Evolutionary conservation across 2,888 invertebrate species (phyloP).

Genomic region (Megaustenia siamemsis): DNA sequence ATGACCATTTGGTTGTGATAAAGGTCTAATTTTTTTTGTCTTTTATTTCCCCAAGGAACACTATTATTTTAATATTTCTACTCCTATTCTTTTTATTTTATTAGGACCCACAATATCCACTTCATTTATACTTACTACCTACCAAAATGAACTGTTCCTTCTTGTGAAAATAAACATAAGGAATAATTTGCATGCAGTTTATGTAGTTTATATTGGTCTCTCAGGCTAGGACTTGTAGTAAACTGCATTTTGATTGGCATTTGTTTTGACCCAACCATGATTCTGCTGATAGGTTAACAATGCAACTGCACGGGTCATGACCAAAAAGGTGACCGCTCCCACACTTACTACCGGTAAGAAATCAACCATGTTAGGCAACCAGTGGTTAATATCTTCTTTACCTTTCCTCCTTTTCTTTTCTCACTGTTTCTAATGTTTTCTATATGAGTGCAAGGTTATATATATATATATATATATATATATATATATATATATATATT

Average conservation of each 20-base stretch:
- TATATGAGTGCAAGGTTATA: constrained; percentile 31
- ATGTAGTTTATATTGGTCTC: constrained; percentile 16
- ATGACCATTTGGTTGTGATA: too few species aligned
- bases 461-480: neutral
- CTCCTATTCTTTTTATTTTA: too few species aligned
- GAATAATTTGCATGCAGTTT: neutral
- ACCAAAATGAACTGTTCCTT: too few species aligned
- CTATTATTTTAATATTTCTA: too few species aligned
- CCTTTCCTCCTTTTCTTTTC: neutral
- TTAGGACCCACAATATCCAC: too few species aligned
- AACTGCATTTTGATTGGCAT: constrained; percentile 54
- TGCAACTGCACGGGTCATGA: constrained; percentile 99
- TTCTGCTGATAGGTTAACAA: constrained; percentile 90
- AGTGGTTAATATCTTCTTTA: constrained; percentile 29
- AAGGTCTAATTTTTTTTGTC: too few species aligned
- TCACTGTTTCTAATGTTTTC: constrained; percentile 3
- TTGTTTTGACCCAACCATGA: constrained; percentile 53
- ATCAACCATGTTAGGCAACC: constrained; percentile 29
- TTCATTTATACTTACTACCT: neutral
- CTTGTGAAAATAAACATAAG: neutral
- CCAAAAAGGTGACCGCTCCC: constrained; percentile 87
- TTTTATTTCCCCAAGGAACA: too few species aligned
- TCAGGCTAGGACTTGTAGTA: constrained; percentile 31
- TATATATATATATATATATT: too few species aligned
- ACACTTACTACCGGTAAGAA: constrained; percentile 77